Base-by-base conservation (phyloP, 92 coral and sea anemone genomes). In the Palythoa heliodiscus region DNA sequence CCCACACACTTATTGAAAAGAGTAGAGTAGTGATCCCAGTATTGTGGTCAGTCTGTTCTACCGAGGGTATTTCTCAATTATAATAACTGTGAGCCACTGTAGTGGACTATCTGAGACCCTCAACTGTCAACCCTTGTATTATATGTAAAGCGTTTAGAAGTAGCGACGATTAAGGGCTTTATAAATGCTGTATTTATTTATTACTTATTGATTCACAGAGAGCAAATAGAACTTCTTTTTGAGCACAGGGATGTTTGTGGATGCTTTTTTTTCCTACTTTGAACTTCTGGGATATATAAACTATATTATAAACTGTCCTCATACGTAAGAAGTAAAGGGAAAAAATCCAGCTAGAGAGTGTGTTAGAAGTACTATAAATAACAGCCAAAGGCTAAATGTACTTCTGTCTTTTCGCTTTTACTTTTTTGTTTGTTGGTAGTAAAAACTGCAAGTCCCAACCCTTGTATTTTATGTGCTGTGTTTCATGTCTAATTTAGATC, bases 401-500 rank as follows among this genome's bases (percentile, higher is more conserved):
- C 69, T 63, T 63, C 17, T 63, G 69, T 63, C 69, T 63, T 24
- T 63, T 63, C 17, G 69, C 69, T 63, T 19, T 63, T 63, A 63
- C 23, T 63, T 63, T 63, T 17, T 10, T 63, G 69, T 63, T 63
- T 63, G 17, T 63, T 63, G 29, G 69, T 63, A 63, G 22, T 63
- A 20, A 63, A 63, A 63, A 15, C 69, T 63, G 29, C 69, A 63
- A 63, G 2, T 63, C 23, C 23, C 23, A 63, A 63, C 17, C 29
- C 22, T 63, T 63, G 69, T 63, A 63, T 63, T 63, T 63, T 63
- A 63, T 10, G 69, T 63, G 69, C 69, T 63, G 69, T 63, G 17
- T 63, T 63, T 63, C 69, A 63, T 63, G 69, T 19, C 5, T 40
- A 40, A 40, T 5, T 15, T 19, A n/a, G n/a, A n/a, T n/a, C n/a